Conservation (phyloP, 2,797 vertebrate species). For the Buceros bicornis region DNA sequence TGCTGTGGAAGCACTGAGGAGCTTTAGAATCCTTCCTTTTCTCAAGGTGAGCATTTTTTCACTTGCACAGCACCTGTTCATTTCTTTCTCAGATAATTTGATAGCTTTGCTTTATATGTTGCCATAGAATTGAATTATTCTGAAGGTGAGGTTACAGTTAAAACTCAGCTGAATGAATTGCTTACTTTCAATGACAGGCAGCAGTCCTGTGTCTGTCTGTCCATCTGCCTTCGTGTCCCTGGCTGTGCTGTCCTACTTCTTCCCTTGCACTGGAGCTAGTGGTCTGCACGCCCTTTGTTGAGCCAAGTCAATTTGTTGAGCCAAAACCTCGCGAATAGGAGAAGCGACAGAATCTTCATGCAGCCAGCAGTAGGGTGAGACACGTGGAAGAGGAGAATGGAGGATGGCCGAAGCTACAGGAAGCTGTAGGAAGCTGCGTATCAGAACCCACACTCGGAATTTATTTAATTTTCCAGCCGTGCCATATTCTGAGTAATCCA, state of each 20-base stretch:
- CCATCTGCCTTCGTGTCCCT: neutral
- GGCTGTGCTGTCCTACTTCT: neutral
- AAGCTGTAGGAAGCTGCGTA: neutral
- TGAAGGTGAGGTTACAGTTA: neutral
- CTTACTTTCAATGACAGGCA: neutral
- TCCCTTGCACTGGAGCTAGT: neutral
- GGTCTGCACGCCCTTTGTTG: neutral
- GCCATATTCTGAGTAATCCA: neutral
- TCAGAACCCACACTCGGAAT: neutral
- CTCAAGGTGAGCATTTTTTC: neutral
- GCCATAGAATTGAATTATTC: neutral
- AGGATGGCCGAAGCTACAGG: neutral
- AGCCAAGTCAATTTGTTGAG: neutral
- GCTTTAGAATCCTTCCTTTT: neutral
- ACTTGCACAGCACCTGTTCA: neutral
- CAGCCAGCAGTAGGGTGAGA: neutral
- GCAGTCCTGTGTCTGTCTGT: neutral
- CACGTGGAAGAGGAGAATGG: neutral
- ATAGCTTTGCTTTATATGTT: neutral
- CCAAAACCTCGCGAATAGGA: neutral
- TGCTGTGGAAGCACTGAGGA: neutral
- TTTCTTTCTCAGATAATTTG: neutral
- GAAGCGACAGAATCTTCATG: neutral
- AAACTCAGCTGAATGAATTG: neutral
- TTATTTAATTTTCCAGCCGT: neutral